Evolutionary conservation across 2,113 vertebrate species (phyloP), one percentile per base, ranked within the genome.

Genomic region (Microtus montanus): DNA sequence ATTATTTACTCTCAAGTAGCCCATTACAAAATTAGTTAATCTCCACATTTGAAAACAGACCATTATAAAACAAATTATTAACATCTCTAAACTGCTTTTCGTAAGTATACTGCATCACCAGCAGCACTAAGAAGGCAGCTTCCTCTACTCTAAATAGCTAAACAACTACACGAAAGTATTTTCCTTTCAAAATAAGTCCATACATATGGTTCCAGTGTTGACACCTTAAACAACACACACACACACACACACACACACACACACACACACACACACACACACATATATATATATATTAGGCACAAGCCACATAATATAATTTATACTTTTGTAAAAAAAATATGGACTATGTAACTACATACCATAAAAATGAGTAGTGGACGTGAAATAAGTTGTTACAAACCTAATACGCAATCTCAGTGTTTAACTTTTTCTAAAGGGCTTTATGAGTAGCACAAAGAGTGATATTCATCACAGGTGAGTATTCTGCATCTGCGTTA

Each of bases 291-390:
- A 97, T 86, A 47, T 47, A 47, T 98, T 91, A 99, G 98, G 98
- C 98, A 99, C 98, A 97, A 97, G 98, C 92, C 96, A 98, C 97
- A 97, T 97, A 97, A 97, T 97, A 90, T 96, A 88, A 96, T 89
- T 97, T 95, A 96, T 12, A 19, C 96, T 94, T 97, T 66, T 95
- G 84, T 95, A 95, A 96, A 97, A 97, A 97, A 98, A 96, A 95
- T 95, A 98, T 70, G 75, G 89, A 30, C 96, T 98, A 95, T 97
- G 98, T 97, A 98, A 98, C 97, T 95, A 77, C 95, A 82, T 91
- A 96, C 97, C 91, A 98, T 97, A 97, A 92, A 97, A 97, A 96
- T 94, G 96, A 98, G 33, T 93, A 97, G 95, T 96, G 96, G 89
- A 96, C 96, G 97, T 95, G 89, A 97, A 98, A 92, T 94, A 97